phyloP scores from a whole-genome alignment of 2,888 invertebrate species.

The Rotaria socialis region DNA sequence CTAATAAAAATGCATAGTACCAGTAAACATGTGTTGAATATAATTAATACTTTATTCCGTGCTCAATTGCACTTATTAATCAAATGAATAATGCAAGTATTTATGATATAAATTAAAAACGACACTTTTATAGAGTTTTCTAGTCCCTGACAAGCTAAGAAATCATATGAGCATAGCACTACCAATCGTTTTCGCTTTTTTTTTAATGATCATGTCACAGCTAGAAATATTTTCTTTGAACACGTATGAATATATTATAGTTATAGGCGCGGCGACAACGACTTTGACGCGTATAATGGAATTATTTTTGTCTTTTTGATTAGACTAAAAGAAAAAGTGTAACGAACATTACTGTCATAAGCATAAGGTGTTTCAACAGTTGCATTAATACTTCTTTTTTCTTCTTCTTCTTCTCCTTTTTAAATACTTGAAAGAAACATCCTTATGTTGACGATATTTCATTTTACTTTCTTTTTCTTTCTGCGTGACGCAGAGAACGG shows the following conservation, averaged over 20 bases:
- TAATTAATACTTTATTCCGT: background rate
- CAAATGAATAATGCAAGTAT: too few species aligned
- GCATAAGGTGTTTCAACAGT: background rate
- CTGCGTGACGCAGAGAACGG: background rate
- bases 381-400: background rate
- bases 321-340: background rate
- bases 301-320: background rate
- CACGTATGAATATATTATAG: background rate
- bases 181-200: background rate
- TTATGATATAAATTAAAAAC: too few species aligned
- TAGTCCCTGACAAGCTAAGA: too few species aligned
- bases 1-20: too few species aligned
- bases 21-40: background rate
- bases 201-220: too few species aligned
- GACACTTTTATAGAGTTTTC: too few species aligned
- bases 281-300: background rate
- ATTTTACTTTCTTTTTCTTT: background rate
- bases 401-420: background rate
- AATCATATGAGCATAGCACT: background rate
- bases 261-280: background rate
- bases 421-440: background rate
- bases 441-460: background rate
- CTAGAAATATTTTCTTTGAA: too few species aligned
- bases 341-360: background rate
- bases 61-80: too few species aligned